phyloP scores from a whole-genome alignment of 2,888 invertebrate genomes.

The Epinotia bilunana region DNA sequence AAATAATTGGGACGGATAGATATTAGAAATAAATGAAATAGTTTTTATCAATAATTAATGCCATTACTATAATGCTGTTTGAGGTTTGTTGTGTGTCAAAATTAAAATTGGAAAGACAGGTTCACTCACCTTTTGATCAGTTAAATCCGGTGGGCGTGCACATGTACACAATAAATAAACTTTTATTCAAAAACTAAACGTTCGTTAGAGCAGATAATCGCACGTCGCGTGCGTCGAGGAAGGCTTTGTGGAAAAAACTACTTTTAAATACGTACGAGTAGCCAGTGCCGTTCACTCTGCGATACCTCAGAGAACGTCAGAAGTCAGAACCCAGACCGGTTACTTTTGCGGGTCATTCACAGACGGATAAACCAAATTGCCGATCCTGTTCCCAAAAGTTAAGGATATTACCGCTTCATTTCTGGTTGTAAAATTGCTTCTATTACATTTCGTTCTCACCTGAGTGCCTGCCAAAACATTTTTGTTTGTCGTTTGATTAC shows the following conservation, averaged over 20 bases:
- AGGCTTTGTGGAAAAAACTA: conserved; percentile 54
- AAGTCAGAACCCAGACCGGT: conserved; percentile 29
- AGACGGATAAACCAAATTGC: neutral
- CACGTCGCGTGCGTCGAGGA: conserved; percentile 51
- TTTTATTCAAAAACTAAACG: conserved; percentile 18
- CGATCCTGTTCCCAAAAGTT: neutral
- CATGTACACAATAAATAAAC: conserved; percentile 25
- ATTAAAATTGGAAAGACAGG: neutral
- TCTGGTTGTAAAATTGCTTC: neutral
- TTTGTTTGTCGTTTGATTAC: too few species aligned
- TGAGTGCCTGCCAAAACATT: too few species aligned
- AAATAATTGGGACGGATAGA: too few species aligned
- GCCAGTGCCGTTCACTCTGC: conserved; percentile 50
- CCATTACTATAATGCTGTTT: too few species aligned
- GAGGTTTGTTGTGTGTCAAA: too few species aligned
- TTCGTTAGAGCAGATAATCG: conserved; percentile 12
- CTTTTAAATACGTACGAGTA: conserved; percentile 44
- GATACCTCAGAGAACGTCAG: neutral
- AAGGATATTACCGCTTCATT: neutral
- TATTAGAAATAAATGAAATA: too few species aligned
- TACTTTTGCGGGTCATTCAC: neutral
- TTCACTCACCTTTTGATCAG: conserved; percentile 22
- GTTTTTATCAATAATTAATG: too few species aligned
- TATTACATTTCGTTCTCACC: too few species aligned
- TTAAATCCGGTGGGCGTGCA: conserved; percentile 20